Percentiles rank a stretch among this genome's conserved stretches.
phyloP scores from a whole-genome alignment of 2,888 invertebrate genomes.

The Eupeodes luniger region DNA sequence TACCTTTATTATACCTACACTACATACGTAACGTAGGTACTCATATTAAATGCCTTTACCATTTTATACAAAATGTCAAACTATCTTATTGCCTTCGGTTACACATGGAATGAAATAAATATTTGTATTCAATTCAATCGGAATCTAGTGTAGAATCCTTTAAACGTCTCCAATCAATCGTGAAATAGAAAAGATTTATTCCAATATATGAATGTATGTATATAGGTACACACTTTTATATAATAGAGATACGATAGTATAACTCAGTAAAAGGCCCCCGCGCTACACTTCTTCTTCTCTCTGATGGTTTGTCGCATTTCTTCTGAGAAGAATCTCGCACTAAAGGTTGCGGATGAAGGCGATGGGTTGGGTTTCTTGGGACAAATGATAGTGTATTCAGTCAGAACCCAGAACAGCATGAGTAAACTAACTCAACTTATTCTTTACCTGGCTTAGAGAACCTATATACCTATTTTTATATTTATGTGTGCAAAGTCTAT shows the following conservation, averaged over 20 bases:
- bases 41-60: not conserved
- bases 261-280: not conserved
- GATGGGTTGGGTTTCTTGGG: constrained; percentile 20
- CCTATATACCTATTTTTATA: no score
- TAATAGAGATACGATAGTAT: no score
- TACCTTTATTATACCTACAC: no score
- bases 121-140: constrained; percentile 75
- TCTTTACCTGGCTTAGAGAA: constrained; percentile 45
- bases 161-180: constrained; percentile 79
- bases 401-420: constrained; percentile 27
- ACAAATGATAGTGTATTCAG: constrained; percentile 20
- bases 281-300: not conserved
- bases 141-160: constrained; percentile 72
- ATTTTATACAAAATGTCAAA: constrained; percentile 28
- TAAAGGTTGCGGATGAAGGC: not conserved
- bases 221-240: no score
- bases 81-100: constrained; percentile 58
- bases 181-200: constrained; percentile 83
- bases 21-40: no score
- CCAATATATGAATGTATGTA: constrained; percentile 64
- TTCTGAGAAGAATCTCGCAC: not conserved
- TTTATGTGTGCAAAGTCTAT: not conserved
- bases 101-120: constrained; percentile 66
- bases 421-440: constrained; percentile 61
- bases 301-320: not conserved